Evolutionary conservation across 2,888 invertebrate genomes (phyloP), one percentile per base, ranked within the genome.

Genomic region (Eupithecia subfuscata): DNA sequence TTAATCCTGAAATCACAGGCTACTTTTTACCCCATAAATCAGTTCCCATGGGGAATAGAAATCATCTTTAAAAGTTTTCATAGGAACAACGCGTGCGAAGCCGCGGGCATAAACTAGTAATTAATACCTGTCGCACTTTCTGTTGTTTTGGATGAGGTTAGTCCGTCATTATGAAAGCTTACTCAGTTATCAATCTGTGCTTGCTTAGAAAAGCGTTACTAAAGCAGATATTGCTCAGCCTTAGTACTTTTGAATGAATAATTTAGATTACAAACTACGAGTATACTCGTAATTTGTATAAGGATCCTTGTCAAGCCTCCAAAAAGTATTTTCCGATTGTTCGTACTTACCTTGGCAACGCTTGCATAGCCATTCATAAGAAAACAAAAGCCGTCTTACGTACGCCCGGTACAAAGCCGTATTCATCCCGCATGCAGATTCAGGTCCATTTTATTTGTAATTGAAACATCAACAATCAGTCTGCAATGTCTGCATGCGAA

Each of bases 381-480:
- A 45, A 43, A 63, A 34, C 63, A 60, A 70, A 70, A 25, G 65
- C 48, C 48, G 65, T 65, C 48, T 71, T 63, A 52, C 43, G 63
- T 74, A 65, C 70, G 60, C 65, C 60, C 64, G 37, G 56, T 69
- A 75, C 72, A 78, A 78, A 78, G 68, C 75, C 71, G 52, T 75
- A 75, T 78, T 78, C 75, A 80, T 34, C 56, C n/a, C 69, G 71
- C 40, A 75, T 76, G 75, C 74, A 74, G 77, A 75, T 76, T 71
- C 74, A 71, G 77, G 78, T 75, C 76, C 78, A 77, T 82, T 80
- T 80, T 84, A 85, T 82, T 84, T 86, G 80, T 80, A 84, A 84
- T 82, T 83, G 85, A 83, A 85, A 83, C 84, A 82, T 82, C 84
- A 85, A 85, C 86, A 87, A 85, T 86, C 85, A 56, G 3, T 56